phyloP scores from a whole-genome alignment of 2,113 vertebrate species.

The Ailuropoda melanoleuca region DNA sequence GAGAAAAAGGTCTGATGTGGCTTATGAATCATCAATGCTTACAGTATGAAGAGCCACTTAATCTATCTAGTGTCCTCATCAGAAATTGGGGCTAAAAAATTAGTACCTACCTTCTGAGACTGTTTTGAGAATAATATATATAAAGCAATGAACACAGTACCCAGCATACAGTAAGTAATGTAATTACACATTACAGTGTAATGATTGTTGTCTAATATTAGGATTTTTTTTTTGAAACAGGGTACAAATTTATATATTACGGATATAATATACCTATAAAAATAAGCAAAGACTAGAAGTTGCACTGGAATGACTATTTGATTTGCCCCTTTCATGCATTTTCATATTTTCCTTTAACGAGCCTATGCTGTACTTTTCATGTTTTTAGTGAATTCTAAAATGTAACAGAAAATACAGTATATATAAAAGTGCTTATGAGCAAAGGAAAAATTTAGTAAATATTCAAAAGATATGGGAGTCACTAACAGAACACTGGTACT shows the following conservation, averaged over 20 bases:
- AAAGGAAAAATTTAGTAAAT: background rate
- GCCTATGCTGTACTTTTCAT: background rate
- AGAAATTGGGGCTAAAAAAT: background rate
- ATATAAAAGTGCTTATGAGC: background rate
- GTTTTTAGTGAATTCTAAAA: background rate
- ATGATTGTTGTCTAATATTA: background rate
- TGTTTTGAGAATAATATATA: background rate
- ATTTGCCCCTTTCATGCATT: background rate
- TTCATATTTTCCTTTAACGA: background rate
- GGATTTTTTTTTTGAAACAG: background rate
- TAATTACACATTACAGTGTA: background rate
- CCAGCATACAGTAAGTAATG: background rate
- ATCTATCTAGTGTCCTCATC: background rate
- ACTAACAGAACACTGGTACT: background rate
- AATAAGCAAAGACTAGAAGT: background rate
- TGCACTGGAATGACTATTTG: background rate
- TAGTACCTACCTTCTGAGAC: background rate
- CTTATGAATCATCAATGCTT: background rate
- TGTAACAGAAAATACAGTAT: background rate
- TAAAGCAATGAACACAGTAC: background rate
- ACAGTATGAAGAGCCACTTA: background rate
- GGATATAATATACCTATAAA: background rate
- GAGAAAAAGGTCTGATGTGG: background rate
- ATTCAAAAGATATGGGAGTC: background rate
- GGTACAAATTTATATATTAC: background rate